A percentile compares a stretch with the other conserved stretches of the same genome.
Conservation (phyloP, 30 jellyfish, hydroid and myxozoan species). For the Aurelia sp. region DNA sequence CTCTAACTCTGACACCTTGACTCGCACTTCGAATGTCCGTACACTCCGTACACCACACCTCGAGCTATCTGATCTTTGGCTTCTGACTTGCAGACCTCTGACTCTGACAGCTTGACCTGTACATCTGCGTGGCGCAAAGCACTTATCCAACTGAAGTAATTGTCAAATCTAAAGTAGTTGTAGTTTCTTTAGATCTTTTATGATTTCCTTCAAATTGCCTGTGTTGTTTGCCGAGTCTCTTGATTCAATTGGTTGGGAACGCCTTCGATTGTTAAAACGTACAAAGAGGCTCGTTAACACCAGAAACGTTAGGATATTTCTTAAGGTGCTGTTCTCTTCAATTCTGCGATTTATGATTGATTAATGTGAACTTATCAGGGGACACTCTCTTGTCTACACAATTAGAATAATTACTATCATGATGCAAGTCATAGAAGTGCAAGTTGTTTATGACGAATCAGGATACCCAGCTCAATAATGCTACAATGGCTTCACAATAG, state of each 20-base stretch:
- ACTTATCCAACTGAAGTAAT: no score
- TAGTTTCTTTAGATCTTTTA: neutral
- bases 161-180: neutral
- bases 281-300: constrained; percentile 24
- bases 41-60: no score
- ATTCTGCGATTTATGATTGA: neutral
- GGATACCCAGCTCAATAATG: no score
- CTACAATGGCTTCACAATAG: no score
- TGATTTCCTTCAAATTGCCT: neutral
- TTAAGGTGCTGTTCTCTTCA: neutral
- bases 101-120: no score
- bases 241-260: neutral
- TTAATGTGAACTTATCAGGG: constrained; percentile 5
- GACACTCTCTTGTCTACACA: neutral
- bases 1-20: no score
- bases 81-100: no score
- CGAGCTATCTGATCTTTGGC: no score
- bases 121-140: no score
- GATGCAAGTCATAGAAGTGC: neutral
- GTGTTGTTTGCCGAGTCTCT: constrained; percentile 14
- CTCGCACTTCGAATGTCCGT: no score
- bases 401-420: neutral
- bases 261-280: constrained; percentile 14
- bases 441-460: no score
- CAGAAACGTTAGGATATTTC: constrained; percentile 11